phyloP scores from a whole-genome alignment of 2,113 vertebrate genomes.

The Tragelaphus imberbis region DNA sequence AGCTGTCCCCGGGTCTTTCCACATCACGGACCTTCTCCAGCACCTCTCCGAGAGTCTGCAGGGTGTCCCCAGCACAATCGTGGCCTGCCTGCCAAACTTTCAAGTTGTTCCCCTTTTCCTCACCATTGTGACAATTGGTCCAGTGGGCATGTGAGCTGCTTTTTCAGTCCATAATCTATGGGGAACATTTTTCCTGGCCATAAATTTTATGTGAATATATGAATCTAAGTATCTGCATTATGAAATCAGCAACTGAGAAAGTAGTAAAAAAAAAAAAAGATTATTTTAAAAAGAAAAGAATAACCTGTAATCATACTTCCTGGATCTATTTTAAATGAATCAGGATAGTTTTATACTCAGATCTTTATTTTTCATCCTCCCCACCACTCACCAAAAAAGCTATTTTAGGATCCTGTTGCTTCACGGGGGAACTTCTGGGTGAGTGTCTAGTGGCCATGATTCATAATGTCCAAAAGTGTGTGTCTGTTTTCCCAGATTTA shows the following conservation, averaged over 20 bases:
- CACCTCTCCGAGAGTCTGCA: fast-evolving
- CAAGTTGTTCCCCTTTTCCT: fast-evolving
- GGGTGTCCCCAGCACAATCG: fast-evolving
- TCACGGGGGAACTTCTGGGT: background rate
- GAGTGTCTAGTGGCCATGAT: too few species aligned
- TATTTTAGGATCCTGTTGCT: background rate
- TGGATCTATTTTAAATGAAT: background rate
- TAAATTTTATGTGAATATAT: background rate
- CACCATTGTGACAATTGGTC: fast-evolving
- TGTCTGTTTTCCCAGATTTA: background rate
- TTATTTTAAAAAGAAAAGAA: background rate
- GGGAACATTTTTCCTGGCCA: background rate
- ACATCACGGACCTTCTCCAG: fast-evolving
- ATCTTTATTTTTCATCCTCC: background rate
- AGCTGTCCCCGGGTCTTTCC: fast-evolving
- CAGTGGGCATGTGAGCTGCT: fast-evolving
- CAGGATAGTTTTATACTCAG: background rate
- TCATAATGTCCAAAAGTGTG: background rate
- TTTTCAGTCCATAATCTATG: fast-evolving
- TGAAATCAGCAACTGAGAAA: background rate
- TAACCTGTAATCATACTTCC: background rate
- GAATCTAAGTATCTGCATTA: background rate
- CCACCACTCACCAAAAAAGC: background rate
- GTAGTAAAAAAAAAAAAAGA: background rate
- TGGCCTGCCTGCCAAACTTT: fast-evolving